These are phyloP conservation scores for Lysandra coridon DNA, from an alignment of 2,888 invertebrate species.

Conservation along the genomic window DNA sequence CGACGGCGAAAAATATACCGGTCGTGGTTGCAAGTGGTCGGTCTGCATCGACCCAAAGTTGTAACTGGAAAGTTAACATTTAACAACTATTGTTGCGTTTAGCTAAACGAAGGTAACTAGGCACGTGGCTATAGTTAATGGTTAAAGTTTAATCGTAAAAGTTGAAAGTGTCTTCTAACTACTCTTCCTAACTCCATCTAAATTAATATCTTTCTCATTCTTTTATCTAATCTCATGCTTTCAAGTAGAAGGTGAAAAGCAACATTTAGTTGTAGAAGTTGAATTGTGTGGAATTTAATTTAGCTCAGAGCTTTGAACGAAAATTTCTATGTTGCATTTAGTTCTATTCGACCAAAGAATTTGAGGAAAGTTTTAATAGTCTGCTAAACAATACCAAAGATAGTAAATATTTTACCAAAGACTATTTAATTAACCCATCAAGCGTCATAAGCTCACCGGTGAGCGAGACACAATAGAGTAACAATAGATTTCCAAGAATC, in stretches of 20 bases:
- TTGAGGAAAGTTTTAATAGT: not conserved
- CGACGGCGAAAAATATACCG: not conserved
- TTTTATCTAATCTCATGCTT: conserved; percentile 5
- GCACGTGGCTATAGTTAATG: conserved; percentile 55
- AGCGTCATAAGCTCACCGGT: too few relatives aligned
- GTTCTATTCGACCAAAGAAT: not conserved
- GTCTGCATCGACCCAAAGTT: conserved; percentile 31
- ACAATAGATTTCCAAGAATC: too few relatives aligned
- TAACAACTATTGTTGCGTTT: conserved; percentile 49
- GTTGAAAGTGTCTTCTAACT: conserved; percentile 24
- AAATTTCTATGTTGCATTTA: not conserved
- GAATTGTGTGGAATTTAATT: conserved; percentile 10
- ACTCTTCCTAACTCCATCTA: not conserved
- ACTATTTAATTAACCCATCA: not conserved
- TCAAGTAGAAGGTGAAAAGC: not conserved
- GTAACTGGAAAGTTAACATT: not conserved
- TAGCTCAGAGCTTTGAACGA: not conserved
- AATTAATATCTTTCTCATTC: not conserved
- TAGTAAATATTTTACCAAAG: not conserved
- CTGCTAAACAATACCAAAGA: not conserved
- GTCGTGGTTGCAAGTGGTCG: not conserved
- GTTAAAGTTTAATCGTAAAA: conserved; percentile 60
- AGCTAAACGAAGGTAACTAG: conserved; percentile 52
- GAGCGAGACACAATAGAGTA: too few relatives aligned
- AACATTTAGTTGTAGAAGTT: not conserved